Conservation (phyloP, 1,140 invertebrate species). For the Acromyrmex echinatior region DNA sequence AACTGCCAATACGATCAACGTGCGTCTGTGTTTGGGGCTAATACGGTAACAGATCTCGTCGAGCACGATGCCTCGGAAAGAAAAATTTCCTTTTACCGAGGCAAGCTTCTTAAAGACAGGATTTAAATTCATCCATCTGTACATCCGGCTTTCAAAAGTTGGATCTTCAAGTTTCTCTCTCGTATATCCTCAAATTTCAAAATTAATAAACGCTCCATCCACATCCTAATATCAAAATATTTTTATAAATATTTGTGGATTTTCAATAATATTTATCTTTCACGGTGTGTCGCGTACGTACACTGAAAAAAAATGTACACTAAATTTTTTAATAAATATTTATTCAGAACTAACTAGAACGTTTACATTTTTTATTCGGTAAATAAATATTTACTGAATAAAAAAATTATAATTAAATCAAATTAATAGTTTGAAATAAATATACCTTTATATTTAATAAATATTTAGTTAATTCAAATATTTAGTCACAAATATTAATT, state of each 20-base stretch:
- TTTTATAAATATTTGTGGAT: background rate
- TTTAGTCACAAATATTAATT: too few relatives aligned
- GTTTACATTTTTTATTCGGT: too few relatives aligned
- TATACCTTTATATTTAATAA: too few relatives aligned
- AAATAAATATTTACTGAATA: too few relatives aligned
- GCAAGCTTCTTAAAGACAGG: constrained; percentile 43
- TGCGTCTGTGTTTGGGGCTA: constrained; percentile 22
- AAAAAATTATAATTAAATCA: too few relatives aligned
- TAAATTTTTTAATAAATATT: too few relatives aligned
- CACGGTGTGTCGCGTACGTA: background rate
- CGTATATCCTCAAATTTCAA: background rate
- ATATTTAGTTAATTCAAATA: too few relatives aligned
- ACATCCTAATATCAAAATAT: background rate
- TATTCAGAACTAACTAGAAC: too few relatives aligned
- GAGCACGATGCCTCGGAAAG: background rate
- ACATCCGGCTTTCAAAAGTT: constrained; percentile 29
- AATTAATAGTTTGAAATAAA: too few relatives aligned
- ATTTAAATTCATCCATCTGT: constrained; percentile 48
- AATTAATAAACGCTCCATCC: constrained; percentile 13
- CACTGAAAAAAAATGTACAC: too few relatives aligned
- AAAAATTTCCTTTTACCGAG: constrained; percentile 33
- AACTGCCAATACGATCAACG: background rate
- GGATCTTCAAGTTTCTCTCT: constrained; percentile 15
- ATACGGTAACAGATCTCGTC: constrained; percentile 22
- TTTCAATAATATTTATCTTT: constrained; percentile 27